These are phyloP conservation scores for Alviniconcha marisindica DNA, from an alignment of 1,140 invertebrate genomes.

Conservation along the genomic window DNA sequence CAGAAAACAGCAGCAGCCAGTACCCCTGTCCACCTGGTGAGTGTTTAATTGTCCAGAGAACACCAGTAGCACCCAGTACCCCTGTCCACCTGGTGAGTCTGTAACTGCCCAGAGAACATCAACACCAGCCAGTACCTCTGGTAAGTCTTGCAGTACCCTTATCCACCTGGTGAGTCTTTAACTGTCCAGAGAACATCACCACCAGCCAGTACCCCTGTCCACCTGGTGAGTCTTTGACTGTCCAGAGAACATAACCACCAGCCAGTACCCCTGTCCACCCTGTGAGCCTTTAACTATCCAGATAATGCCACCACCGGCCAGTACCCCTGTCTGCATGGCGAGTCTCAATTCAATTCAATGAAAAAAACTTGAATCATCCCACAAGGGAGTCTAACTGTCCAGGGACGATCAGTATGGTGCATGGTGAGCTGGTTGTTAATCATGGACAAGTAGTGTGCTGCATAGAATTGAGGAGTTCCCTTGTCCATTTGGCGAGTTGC, in stretches of 20 bases:
- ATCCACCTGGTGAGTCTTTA: constrained; percentile 49
- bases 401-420: too few species aligned
- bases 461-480: too few species aligned
- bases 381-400: constrained; percentile 5
- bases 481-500: too few species aligned
- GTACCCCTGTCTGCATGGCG: constrained; percentile 64
- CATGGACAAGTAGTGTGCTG: too few species aligned
- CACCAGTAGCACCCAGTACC: constrained; percentile 55
- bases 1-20: constrained; percentile 41
- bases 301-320: constrained; percentile 41
- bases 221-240: constrained; percentile 14
- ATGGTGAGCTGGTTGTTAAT: too few species aligned
- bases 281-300: neutral
- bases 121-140: constrained; percentile 59
- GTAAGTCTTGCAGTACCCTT: too few species aligned
- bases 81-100: constrained; percentile 58
- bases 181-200: neutral
- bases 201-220: constrained; percentile 67
- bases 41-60: neutral
- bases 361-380: constrained; percentile 62
- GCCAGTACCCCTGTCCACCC: constrained; percentile 66
- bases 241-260: constrained; percentile 23
- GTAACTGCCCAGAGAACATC: constrained; percentile 4
- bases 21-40: constrained; percentile 64
- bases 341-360: constrained; percentile 56